Evolutionary conservation across 2,113 vertebrate species (phyloP), one percentile per base, ranked within the genome.

Genomic region (Crotalus helleri): DNA sequence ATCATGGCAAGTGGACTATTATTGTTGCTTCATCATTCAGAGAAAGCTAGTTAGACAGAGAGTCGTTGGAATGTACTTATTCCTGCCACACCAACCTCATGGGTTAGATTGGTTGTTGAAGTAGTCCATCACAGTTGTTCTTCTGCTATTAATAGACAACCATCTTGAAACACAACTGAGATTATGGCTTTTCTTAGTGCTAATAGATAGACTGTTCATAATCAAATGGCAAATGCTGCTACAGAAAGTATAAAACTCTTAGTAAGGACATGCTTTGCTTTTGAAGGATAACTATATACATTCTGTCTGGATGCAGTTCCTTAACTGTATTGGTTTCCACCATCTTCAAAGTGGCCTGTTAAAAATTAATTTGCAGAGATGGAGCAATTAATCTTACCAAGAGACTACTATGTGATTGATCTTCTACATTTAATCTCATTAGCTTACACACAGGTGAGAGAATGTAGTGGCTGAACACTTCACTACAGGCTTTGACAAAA

Each of bases 321-420:
- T 96, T 96, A 94, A 81, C 94, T 95, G 69, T 8, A 87, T 44
- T 92, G 93, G 54, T 39, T 94, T 96, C 96, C 90, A 92, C 96
- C 94, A 95, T 92, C 91, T 95, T 94, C 95, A 69, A 29, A 90
- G 90, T 92, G 94, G 91, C 95, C 92, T 55, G 13, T 81, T 97
- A 97, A 96, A 97, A 97, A 98, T 97, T 98, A 97, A 97, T 97
- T 96, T 87, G 26, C 96, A 96, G 93, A 96, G 92, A 91, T 94
- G 92, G 96, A 95, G 94, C 97, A 97, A 98, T 98, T 98, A 97
- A 97, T 98, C 93, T 97, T 97, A 96, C 93, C 92, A 92, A 97
- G 91, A 93, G 93, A 95, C 94, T 93, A 95, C 95, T 93, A 87
- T 95, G 95, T 97, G 96, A 97, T 97, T 98, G 97, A 98, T 98